A percentile compares a stretch with the other conserved stretches of the same genome.
phyloP scores from a whole-genome alignment of 2,113 vertebrate genomes.

The Ceyx cyanopectus region DNA sequence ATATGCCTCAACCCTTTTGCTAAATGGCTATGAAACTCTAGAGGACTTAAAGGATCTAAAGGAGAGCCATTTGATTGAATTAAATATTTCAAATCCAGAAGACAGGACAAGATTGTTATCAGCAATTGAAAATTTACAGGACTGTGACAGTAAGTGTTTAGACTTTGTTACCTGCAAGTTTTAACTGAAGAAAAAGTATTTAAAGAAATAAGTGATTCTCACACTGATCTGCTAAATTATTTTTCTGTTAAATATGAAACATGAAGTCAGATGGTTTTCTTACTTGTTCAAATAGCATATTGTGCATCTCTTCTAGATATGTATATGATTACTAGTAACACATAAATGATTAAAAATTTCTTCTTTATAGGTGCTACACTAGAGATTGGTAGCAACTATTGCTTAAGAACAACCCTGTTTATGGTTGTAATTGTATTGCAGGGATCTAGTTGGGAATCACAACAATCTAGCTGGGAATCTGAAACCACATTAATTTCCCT shows the following conservation, averaged over 20 bases:
- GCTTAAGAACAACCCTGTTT: background rate
- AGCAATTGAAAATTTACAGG: constrained; percentile 86
- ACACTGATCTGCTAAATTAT: background rate
- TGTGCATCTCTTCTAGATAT: background rate
- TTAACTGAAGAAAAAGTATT: background rate
- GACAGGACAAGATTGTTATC: constrained; percentile 86
- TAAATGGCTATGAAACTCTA: constrained; percentile 93
- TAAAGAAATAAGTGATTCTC: background rate
- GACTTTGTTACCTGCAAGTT: background rate
- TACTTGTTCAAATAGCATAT: background rate
- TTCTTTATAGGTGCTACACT: background rate
- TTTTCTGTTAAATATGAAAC: background rate
- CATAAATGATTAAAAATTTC: background rate
- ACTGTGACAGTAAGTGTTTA: constrained; percentile 84
- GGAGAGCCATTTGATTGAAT: constrained; percentile 92
- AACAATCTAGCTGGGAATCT: background rate
- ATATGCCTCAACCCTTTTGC: constrained; percentile 88
- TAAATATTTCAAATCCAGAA: constrained; percentile 90
- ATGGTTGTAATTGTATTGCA: background rate
- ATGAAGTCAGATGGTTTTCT: background rate
- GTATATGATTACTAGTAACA: background rate
- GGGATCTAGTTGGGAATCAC: background rate
- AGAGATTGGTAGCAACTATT: background rate
- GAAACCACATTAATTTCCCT: background rate
- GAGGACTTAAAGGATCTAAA: constrained; percentile 93